Conservation (phyloP, 2,113 vertebrate species). For the Ciconia maguari region DNA sequence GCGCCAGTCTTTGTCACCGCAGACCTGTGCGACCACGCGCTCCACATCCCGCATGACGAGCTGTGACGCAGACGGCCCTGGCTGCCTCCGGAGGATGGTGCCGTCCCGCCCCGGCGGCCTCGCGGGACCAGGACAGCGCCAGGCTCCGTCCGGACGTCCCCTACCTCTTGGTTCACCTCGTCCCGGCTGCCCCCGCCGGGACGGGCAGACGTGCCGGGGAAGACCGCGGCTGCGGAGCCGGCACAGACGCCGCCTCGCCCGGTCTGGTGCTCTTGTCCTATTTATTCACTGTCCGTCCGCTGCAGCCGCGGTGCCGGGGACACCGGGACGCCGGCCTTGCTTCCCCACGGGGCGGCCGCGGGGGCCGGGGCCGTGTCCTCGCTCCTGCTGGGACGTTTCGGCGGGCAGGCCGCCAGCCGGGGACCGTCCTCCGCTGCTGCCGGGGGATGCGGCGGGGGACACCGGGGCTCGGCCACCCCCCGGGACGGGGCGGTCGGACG, state of each 20-base stretch:
- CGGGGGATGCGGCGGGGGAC: accelerated
- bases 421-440: not conserved
- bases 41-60: conserved; percentile 88
- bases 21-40: conserved; percentile 95
- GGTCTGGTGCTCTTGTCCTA: not conserved
- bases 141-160: accelerated
- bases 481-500: accelerated
- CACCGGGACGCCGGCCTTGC: not conserved
- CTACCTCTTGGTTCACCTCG: not conserved
- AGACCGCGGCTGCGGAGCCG: accelerated
- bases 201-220: accelerated
- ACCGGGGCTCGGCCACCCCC: accelerated
- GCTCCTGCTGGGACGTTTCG: accelerated
- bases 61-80: conserved; percentile 72
- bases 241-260: accelerated
- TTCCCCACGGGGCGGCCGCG: accelerated
- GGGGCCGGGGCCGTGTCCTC: accelerated
- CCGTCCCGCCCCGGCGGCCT: not conserved
- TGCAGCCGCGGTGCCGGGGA: accelerated
- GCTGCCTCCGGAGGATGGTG: not conserved
- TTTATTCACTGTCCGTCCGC: not conserved
- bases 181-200: not conserved
- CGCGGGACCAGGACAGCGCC: accelerated
- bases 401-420: not conserved
- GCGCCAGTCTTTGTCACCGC: not conserved